Evolutionary conservation across 2,888 invertebrate species (phyloP), one percentile per base, ranked within the genome.

Genomic region (Papilio elwesi): DNA sequence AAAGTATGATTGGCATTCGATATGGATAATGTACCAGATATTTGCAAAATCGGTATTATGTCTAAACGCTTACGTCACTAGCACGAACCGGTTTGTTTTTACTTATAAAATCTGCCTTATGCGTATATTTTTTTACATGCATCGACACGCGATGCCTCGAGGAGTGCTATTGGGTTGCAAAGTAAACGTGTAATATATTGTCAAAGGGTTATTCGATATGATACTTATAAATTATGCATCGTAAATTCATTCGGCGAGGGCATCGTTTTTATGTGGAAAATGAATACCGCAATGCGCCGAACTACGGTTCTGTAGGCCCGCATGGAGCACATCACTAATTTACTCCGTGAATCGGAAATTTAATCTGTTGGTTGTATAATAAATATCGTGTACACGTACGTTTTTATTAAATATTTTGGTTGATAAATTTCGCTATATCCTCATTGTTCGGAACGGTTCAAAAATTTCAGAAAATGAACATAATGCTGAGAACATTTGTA

Each of bases 191-290:
- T 75, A 75, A 76, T 77, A 75, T 73, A 51, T 74, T 72, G 75
- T 79, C 77, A 78, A 78, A 78, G 78, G 76, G 77, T 75, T 78
- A 79, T 78, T 74, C 71, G 77, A 80, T 80, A 80, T 75, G 66
- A 73, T 73, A 72, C 63, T 73, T 64, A 73, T 66, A 70, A 68
- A 73, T 68, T 55, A 69, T 57, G 69, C 68, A 49, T 68, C 63
- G 36, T 73, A 43, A 68, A 68, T 68, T 38, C 38, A 64, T 64
- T 55, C 49, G 57, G 52, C 57, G 59, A 67, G 57, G 71, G 65
- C 52, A 59, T 16, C 51, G 55, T 65, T 69, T 69, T 69, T 51
- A 65, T 65, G 59, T 66, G 66, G 70, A 66, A 73, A 73, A 66
- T 53, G 62, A 62, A 73, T 70, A 66, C 73, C 59, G 70, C 73